Conservation (phyloP, 2,113 vertebrate genomes). For the Malurus cyaneus region DNA sequence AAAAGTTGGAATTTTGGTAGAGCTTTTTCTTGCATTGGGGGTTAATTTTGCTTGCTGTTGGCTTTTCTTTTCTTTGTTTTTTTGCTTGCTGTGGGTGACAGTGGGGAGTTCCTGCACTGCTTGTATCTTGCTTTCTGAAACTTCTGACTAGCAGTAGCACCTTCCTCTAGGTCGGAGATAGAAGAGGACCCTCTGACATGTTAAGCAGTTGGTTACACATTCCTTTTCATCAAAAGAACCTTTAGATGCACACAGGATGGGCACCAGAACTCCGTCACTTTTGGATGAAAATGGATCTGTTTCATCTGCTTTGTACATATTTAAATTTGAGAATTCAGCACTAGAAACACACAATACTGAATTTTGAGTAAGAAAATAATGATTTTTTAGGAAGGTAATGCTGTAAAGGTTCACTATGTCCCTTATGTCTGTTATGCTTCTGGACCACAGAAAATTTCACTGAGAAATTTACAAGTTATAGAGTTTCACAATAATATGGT, state of each 20-base stretch:
- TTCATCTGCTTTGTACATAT: neutral
- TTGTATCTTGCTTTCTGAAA: neutral
- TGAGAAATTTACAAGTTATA: neutral
- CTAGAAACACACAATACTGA: neutral
- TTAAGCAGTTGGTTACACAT: neutral
- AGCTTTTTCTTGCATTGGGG: neutral
- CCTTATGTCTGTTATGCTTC: neutral
- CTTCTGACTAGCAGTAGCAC: neutral
- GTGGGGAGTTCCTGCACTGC: neutral
- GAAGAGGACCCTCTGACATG: neutral
- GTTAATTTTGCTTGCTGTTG: neutral
- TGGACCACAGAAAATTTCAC: neutral
- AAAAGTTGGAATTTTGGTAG: neutral
- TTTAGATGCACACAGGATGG: rapidly evolving
- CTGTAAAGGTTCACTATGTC: neutral
- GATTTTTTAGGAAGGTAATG: neutral
- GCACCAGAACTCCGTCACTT: neutral
- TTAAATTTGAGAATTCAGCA: neutral
- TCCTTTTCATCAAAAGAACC: neutral
- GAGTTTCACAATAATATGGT: neutral
- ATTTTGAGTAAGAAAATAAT: neutral
- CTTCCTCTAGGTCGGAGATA: neutral
- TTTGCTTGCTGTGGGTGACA: neutral
- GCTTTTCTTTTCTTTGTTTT: neutral
- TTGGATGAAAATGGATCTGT: neutral